Evolutionary conservation across 2,888 invertebrate genomes (phyloP), one percentile per base, ranked within the genome.

Genomic region (Lamellibrachia satsuma): DNA sequence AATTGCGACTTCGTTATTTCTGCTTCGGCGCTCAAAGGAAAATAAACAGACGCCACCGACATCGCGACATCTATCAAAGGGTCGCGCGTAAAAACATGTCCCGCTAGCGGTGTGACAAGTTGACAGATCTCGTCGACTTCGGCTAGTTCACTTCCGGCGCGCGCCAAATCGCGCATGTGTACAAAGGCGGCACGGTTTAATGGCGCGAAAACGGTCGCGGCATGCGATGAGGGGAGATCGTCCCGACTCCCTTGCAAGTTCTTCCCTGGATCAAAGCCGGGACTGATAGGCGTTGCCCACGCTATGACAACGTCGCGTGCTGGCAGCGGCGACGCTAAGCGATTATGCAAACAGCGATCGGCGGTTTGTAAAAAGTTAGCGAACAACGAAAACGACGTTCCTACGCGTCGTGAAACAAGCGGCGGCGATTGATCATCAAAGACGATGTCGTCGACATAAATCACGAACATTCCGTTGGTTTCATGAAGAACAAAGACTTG

Each of bases 381-480:
- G 75, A n/a, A 75, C 75, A 75, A 75, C 75, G 75, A 75, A 75
- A 22, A 11, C 75, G 75, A n/a, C 75, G 75, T 75, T 75, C 75
- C 75, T 6, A 22, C 22, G 1, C 75, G 75, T 11, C 75, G 75
- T 75, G 6, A n/a, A 75, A 75, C 75, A 75, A 22, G 75, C 75
- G 75, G 75, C 75, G 22, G 15, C 15, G 75, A 75, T n/a, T 11
- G 75, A 22, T 75, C 22, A 75, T 75, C 75, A 75, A 75, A 75
- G 75, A n/a, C 75, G 75, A 75, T 75, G 75, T 75, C n/a, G 75
- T 75, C 75, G 6, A 75, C 75, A 75, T 75, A 75, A 75, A 75
- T 75, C 75, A 75, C 75, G 3, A 11, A 75, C 75, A 75, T 75
- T 75, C 75, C 75, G 75, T 15, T 75, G n/a, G 75, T 75, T 75